Conservation (phyloP, 1,140 invertebrate species). For the Drosophila orosa region DNA sequence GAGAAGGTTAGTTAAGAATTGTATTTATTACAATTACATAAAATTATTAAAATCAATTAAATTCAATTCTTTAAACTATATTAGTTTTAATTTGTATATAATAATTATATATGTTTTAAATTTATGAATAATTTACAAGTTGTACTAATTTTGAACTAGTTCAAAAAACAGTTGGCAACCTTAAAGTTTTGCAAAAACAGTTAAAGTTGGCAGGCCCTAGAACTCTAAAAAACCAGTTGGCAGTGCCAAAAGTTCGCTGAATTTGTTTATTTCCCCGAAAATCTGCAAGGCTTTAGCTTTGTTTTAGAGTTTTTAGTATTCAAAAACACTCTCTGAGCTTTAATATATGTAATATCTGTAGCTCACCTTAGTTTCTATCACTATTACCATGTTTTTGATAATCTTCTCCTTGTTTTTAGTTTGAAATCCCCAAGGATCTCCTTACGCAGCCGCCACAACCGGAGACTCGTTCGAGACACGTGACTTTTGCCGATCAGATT, state of each 20-base stretch:
- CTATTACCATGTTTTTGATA: fast-evolving
- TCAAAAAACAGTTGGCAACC: background rate
- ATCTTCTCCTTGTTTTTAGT: background rate
- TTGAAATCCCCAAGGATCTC: background rate
- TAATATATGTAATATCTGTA: background rate
- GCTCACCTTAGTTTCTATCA: fast-evolving
- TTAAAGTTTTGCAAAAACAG: background rate
- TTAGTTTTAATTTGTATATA: too few species aligned
- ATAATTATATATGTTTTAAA: background rate
- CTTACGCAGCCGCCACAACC: background rate
- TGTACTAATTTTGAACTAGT: too few species aligned
- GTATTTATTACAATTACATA: background rate
- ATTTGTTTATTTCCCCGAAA: background rate
- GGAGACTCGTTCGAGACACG: background rate
- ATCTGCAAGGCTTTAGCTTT: background rate
- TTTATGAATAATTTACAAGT: too few species aligned
- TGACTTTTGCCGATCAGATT: background rate
- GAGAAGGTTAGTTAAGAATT: too few species aligned
- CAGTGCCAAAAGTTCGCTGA: background rate
- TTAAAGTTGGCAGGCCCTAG: background rate
- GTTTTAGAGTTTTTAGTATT: background rate
- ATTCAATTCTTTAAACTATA: background rate
- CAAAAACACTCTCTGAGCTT: too few species aligned
- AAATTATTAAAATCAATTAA: background rate
- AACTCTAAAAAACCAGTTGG: background rate